Evolutionary conservation across 2,797 vertebrate species (phyloP), one percentile per base, ranked within the genome.

Genomic region (Rhyacichthys aspro): DNA sequence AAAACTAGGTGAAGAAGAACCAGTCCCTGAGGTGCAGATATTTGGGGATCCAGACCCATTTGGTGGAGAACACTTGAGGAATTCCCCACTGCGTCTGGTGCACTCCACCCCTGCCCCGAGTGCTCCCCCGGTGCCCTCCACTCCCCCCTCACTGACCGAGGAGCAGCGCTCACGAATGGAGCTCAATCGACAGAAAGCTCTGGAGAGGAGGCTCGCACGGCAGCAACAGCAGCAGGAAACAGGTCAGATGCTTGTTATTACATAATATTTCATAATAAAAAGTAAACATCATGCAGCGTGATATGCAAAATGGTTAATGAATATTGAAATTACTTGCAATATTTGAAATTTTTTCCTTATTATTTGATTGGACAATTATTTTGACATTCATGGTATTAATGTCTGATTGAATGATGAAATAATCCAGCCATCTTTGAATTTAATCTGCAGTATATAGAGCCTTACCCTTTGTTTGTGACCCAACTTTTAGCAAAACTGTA

Each of bases 151-250:
- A 1, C 88, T 99, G 17, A 96, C 94, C 0, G 94, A 95, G 70
- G 95, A 98, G 80, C 94, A 98, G 50, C 93, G 80, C 1, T 54
- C 62, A 59, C 92, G 94, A 57, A 98, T 98, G 16, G 88, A 90
- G 85, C 93, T 85, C 67, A 98, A 98, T 89, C 92, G 93, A 67
- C 93, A 84, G 79, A 87, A 89, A 12, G 96, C 96, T 2, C 89
- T 98, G 87, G 94, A 96, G 83, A 94, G 88, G 37, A 87, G 94
- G 57, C 91, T 94, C 15, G 92, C 93, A 0, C 93, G 94, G 68
- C 88, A 91, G 63, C 87, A 91, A 63, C 91, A 93, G 71, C 82
- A 93, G 67, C 74, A 54, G 23, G 23, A 28, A 15, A 63, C 54
- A 52, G 88, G 92, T 92, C 41, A 28, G 7, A 28, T 28, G 23